Evolutionary conservation across 2,113 vertebrate genomes (phyloP).

Genomic region (Ceyx cyanopectus): DNA sequence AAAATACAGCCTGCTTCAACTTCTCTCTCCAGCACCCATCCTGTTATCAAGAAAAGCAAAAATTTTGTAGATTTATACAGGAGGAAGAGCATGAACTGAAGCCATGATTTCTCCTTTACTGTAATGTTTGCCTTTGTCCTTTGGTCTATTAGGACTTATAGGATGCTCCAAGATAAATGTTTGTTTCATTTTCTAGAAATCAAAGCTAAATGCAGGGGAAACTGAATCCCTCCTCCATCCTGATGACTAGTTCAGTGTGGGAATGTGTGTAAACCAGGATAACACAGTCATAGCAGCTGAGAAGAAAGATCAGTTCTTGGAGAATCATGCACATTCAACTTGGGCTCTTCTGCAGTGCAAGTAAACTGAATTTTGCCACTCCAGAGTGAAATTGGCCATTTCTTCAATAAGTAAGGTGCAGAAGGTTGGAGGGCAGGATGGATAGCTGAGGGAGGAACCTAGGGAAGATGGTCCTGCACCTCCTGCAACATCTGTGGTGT

Average conservation of each 20-base stretch:
- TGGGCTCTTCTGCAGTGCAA: not conserved
- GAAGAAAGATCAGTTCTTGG: not conserved
- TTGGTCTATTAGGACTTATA: not conserved
- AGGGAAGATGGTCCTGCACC: not conserved
- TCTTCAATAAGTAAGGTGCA: not conserved
- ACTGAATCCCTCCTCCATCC: not conserved
- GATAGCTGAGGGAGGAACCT: not conserved
- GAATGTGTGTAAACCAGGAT: not conserved
- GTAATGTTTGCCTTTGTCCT: not conserved
- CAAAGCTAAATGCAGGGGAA: not conserved
- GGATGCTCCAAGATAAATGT: not conserved
- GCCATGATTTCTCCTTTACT: not conserved
- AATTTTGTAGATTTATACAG: not conserved
- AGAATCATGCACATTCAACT: not conserved
- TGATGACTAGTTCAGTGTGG: not conserved
- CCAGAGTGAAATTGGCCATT: not conserved
- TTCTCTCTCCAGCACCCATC: not conserved
- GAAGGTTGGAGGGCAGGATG: rapidly evolving
- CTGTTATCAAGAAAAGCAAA: not conserved
- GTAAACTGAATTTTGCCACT: not conserved
- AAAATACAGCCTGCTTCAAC: not conserved
- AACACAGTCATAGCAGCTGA: not conserved
- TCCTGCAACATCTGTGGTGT: not conserved
- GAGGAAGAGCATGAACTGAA: not conserved
- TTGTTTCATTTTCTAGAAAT: not conserved